Conservation (phyloP, 2,888 invertebrate genomes). For the Chydorus sphaericus region DNA sequence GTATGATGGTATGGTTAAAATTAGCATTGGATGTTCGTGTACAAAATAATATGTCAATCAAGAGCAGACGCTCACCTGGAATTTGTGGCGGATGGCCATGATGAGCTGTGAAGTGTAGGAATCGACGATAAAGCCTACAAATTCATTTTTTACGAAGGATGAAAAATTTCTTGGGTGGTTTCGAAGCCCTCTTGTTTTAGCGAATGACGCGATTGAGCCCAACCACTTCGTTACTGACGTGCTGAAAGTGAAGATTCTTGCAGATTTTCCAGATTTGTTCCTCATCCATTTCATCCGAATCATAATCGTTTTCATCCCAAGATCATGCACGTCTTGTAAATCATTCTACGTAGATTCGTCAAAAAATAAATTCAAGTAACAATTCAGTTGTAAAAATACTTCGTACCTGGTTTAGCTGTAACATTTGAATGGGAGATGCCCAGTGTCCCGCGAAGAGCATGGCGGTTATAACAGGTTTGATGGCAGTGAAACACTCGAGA, state of each 20-base stretch:
- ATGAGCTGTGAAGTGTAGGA: neutral
- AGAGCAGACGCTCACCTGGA: conserved; percentile 32
- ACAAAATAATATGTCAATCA: too few species aligned
- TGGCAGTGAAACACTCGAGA: conserved; percentile 61
- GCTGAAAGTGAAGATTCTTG: neutral
- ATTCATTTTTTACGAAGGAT: neutral
- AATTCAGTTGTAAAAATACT: conserved; percentile 25
- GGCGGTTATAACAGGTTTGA: conserved; percentile 67
- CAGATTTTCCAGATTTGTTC: conserved; percentile 8
- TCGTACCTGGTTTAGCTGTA: conserved; percentile 28
- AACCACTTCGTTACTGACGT: neutral
- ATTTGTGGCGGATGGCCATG: neutral
- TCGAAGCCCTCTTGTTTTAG: neutral
- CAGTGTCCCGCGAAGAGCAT: conserved; percentile 61
- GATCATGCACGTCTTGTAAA: conserved; percentile 24
- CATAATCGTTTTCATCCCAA: conserved; percentile 20
- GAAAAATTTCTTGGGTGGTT: neutral
- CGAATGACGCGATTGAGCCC: neutral
- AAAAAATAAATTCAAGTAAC: neutral
- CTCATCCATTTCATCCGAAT: conserved; percentile 22
- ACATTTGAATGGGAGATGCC: conserved; percentile 31
- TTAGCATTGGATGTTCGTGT: too few species aligned
- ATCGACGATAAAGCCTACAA: neutral
- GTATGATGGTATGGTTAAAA: too few species aligned
- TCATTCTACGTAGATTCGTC: conserved; percentile 24